phyloP scores from a whole-genome alignment of 2,888 invertebrate species.

The Julus scandinavius region DNA sequence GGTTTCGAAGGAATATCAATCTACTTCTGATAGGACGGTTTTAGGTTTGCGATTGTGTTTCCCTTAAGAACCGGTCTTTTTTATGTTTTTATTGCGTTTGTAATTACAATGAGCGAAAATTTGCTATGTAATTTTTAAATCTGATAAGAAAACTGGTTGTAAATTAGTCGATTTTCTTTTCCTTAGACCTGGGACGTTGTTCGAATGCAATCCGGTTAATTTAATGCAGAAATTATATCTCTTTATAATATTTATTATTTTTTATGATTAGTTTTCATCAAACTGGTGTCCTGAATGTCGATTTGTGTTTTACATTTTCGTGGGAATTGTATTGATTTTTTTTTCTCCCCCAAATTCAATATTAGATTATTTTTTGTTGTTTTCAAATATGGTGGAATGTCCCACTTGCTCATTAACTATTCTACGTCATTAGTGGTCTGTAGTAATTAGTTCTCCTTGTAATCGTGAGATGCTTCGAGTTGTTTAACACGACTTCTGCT shows the following conservation, averaged over 20 bases:
- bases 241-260: neutral
- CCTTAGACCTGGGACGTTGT: neutral
- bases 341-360: neutral
- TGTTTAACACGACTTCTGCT: slow-evolving; percentile 13
- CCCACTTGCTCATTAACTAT: neutral
- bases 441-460: slow-evolving; percentile 5
- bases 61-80: neutral
- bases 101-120: slow-evolving; percentile 20
- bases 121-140: slow-evolving; percentile 32
- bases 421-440: neutral
- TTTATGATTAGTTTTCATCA: neutral
- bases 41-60: neutral
- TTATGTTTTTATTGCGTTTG: neutral
- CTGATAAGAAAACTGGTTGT: slow-evolving; percentile 38
- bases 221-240: neutral
- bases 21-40: neutral
- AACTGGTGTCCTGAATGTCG: neutral
- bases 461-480: neutral
- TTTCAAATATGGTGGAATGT: neutral
- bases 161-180: slow-evolving; percentile 35
- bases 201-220: slow-evolving; percentile 1
- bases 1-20: slow-evolving; percentile 22
- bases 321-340: slow-evolving; percentile 15
- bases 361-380: neutral
- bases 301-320: neutral